phyloP scores from a whole-genome alignment of 2,113 vertebrate genomes.

The Condylura cristata region DNA sequence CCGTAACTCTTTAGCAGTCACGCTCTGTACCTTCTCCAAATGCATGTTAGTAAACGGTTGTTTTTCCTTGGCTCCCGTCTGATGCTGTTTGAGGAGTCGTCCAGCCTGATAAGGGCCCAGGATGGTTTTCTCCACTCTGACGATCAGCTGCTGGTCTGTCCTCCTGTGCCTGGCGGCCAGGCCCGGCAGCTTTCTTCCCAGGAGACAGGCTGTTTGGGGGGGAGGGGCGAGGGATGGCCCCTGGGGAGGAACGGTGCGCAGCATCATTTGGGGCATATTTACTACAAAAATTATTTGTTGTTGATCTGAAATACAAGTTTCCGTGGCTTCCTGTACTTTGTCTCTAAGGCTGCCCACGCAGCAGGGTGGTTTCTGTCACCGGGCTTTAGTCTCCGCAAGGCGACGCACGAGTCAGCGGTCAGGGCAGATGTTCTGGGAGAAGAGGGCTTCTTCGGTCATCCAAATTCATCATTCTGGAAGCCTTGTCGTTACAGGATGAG shows the following conservation, averaged over 20 bases:
- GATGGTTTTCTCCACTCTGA: no score
- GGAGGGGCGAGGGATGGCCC: no score
- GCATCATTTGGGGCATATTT: not conserved
- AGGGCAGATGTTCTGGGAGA: not conserved
- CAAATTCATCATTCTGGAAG: not conserved
- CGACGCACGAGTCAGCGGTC: no score
- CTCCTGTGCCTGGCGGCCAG: not conserved
- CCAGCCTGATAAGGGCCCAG: no score
- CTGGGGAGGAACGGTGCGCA: not conserved
- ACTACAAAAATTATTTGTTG: not conserved
- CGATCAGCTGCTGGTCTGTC: not conserved
- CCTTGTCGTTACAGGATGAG: no score
- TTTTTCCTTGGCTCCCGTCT: no score
- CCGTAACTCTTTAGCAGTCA: no score
- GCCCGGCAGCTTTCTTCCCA: fast-evolving
- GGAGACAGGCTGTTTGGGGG: not conserved
- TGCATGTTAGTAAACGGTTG: no score
- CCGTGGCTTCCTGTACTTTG: not conserved
- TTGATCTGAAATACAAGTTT: not conserved
- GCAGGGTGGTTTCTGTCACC: not conserved
- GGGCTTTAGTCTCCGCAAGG: not conserved
- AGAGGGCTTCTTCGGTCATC: not conserved
- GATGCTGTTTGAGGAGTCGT: no score
- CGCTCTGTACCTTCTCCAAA: no score
- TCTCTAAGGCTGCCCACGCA: not conserved